These are phyloP conservation scores for Oryzias javanicus DNA, from an alignment of 2,113 vertebrate genomes.

Conservation along the genomic window DNA sequence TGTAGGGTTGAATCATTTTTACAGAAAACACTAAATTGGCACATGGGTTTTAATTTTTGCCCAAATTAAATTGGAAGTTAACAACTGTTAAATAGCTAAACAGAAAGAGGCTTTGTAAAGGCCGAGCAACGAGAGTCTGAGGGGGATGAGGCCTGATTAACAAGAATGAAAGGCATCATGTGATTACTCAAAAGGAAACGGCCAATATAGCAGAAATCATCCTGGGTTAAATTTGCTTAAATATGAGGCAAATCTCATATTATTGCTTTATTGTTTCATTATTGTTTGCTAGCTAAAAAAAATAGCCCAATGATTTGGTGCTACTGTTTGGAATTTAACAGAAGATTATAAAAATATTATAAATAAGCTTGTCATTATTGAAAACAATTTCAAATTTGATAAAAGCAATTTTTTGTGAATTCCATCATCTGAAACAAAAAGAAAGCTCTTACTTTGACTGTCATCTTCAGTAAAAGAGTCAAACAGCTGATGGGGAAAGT, in stretches of 20 bases:
- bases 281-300: slow-evolving; percentile 6
- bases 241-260: slow-evolving; percentile 20
- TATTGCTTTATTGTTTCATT: slow-evolving; percentile 10
- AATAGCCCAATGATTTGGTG: no score
- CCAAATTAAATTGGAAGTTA: slow-evolving; percentile 23
- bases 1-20: not conserved
- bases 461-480: slow-evolving; percentile 45
- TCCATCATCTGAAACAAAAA: no score
- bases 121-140: slow-evolving; percentile 9
- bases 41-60: not conserved
- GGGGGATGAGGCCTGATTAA: slow-evolving; percentile 10
- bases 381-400: not conserved
- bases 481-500: slow-evolving; percentile 38
- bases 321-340: not conserved
- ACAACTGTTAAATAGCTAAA: slow-evolving; percentile 22
- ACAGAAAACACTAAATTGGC: not conserved
- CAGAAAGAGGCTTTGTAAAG: slow-evolving; percentile 30
- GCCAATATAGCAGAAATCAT: slow-evolving; percentile 26
- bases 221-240: slow-evolving; percentile 13
- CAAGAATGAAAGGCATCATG: slow-evolving; percentile 36
- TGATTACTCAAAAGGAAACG: slow-evolving; percentile 54
- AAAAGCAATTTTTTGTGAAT: no score
- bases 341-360: not conserved
- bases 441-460: slow-evolving; percentile 59
- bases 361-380: not conserved